Evolutionary conservation across 1,140 invertebrate species (phyloP).

Genomic region (Paramacrobiotus metropolitanus): DNA sequence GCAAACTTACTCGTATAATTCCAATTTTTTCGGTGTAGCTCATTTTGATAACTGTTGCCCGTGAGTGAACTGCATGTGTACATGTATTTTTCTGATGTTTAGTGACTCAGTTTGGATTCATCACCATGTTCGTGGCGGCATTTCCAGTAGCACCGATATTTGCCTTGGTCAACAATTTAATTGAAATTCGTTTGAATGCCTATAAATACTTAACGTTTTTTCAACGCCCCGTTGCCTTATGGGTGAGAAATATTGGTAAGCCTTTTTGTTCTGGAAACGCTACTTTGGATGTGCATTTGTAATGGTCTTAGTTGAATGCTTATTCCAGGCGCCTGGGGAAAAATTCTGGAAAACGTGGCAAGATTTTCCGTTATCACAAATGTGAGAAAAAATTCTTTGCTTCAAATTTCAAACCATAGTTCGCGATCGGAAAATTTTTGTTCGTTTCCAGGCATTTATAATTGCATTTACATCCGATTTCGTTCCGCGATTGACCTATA

Average conservation of each 20-base stretch:
- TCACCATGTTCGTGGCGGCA: slow-evolving; percentile 67
- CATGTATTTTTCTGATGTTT: slow-evolving; percentile 16
- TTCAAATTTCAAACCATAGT: slow-evolving; percentile 4
- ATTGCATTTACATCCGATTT: slow-evolving; percentile 97
- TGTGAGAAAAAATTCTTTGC: slow-evolving; percentile 32
- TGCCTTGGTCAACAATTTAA: slow-evolving; percentile 55
- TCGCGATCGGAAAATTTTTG: background rate
- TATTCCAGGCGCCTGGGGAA: background rate
- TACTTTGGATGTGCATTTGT: background rate
- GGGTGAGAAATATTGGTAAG: slow-evolving; percentile 53
- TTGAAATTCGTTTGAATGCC: slow-evolving; percentile 69
- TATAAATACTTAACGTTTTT: slow-evolving; percentile 60
- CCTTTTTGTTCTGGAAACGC: background rate
- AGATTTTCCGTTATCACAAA: slow-evolving; percentile 77
- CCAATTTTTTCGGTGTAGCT: no score
- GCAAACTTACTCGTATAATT: no score
- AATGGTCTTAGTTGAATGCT: background rate
- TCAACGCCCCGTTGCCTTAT: slow-evolving; percentile 52
- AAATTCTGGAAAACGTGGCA: slow-evolving; percentile 60
- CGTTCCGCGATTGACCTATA: slow-evolving; percentile 70
- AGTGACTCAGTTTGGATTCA: slow-evolving; percentile 73
- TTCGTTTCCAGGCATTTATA: slow-evolving; percentile 57
- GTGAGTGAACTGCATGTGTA: no score
- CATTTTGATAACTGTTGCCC: no score
- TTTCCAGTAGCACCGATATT: slow-evolving; percentile 70